Base-by-base conservation (phyloP, 1,140 invertebrate species). In the Halictus rubicundus region DNA sequence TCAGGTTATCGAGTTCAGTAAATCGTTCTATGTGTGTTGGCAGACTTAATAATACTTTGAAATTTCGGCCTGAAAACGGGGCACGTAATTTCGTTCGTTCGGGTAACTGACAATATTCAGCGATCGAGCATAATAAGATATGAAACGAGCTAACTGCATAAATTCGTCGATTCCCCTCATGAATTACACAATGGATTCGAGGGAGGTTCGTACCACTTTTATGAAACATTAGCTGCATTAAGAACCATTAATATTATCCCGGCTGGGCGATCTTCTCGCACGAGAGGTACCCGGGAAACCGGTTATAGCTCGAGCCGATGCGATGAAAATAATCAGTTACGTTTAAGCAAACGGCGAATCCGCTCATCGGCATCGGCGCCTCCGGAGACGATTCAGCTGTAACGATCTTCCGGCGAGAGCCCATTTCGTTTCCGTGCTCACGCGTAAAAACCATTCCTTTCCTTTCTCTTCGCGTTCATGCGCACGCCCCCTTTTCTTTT, bases 321-420 rank as follows among this genome's bases (percentile, higher is more conserved):
- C 63, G 84, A 83, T 80, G 84, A 85, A 83, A 84, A 84, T 88
- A 90, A 91, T 90, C 89, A 83, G 81, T 83, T 83, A 88, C 85
- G 76, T 88, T 90, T 86, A 88, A 88, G 81, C 85, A 85, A 85
- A 88, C 80, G 81, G 80, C 72, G 83, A 88, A 80, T 74, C 76
- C 76, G 68, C 79, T 87, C 75, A 70, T 84, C 68, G 78, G 77
- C 66, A 78, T 69, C 81, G 63, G 71, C 79, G 76, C 49, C 70
- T 79, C 70, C 19, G 69, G 74, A 77, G 73, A 81, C 64, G 71
- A 88, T 83, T 87, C 79, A 61, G 68, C 74, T 63, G 78, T 87
- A 85, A 88, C 86, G 81, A 88, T 81, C 65, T 68, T 25, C 12
- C 32, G 69, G 39, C n/a, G n/a, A 61, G 77, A 81, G 66, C 81